Conservation (phyloP, 2,113 vertebrate genomes). For the Casuarius casuarius region DNA sequence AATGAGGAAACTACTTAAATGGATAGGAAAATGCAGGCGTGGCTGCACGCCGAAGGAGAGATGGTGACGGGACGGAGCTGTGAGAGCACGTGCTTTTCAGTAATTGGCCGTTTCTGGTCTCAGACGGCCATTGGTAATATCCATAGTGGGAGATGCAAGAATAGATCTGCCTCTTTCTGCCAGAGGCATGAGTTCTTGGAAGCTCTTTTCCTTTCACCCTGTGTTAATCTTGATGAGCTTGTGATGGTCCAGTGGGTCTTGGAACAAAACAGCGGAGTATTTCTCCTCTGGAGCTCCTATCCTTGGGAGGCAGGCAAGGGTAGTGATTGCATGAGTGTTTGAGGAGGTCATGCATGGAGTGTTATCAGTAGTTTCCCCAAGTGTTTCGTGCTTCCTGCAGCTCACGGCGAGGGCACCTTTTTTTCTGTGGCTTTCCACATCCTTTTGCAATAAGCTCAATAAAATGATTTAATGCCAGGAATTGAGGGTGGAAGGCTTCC, state of each 20-base stretch:
- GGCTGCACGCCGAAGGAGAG: neutral
- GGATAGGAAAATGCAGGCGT: neutral
- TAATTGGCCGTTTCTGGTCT: neutral
- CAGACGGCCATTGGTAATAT: neutral
- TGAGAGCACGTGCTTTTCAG: neutral
- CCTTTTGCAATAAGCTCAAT: neutral
- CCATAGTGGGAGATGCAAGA: neutral
- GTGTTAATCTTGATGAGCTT: neutral
- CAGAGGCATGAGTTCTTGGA: neutral
- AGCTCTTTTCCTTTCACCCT: neutral
- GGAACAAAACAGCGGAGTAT: neutral
- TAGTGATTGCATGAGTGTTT: accelerated
- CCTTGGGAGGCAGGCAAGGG: neutral
- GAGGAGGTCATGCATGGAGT: neutral
- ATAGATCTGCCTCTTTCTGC: neutral
- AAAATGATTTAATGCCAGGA: neutral
- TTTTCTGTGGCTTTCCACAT: neutral
- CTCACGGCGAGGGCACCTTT: accelerated
- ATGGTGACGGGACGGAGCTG: neutral
- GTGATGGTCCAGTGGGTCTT: neutral
- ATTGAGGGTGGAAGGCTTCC: neutral
- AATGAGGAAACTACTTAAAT: neutral
- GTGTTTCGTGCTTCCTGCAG: accelerated
- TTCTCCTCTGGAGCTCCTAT: neutral
- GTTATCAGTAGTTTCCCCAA: neutral